A percentile compares a stretch with the other conserved stretches of the same genome.
These are phyloP conservation scores for Hoplodrina blanda DNA, from an alignment of 2,888 invertebrate genomes.

Conservation along the genomic window DNA sequence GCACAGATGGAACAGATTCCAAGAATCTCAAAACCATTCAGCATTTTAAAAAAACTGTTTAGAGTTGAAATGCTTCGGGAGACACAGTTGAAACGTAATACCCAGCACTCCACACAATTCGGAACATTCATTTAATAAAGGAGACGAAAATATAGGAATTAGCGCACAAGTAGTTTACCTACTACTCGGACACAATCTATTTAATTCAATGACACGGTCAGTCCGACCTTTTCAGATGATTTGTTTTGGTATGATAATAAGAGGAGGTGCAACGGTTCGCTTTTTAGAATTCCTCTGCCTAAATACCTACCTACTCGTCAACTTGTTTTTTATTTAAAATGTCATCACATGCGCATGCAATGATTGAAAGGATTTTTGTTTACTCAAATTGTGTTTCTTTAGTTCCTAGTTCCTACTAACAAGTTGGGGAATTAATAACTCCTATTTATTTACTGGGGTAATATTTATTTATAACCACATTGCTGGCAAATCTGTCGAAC, in stretches of 20 bases:
- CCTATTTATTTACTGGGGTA: too few relatives aligned
- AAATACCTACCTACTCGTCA: too few relatives aligned
- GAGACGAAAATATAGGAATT: constrained; percentile 25
- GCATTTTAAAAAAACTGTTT: constrained; percentile 14
- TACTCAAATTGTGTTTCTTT: too few relatives aligned
- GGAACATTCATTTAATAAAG: constrained; percentile 34
- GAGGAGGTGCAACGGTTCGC: background rate
- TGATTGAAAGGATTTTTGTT: background rate
- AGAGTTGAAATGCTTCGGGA: background rate
- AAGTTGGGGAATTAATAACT: too few relatives aligned
- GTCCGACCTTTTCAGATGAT: constrained; percentile 34
- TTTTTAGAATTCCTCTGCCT: constrained; percentile 5
- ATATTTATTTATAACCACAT: background rate
- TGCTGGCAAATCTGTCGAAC: background rate
- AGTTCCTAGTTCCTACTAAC: too few relatives aligned
- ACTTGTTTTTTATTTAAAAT: background rate
- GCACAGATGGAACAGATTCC: constrained; percentile 25
- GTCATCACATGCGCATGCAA: background rate
- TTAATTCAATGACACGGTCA: constrained; percentile 48
- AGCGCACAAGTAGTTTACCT: constrained; percentile 9
- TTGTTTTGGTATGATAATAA: constrained; percentile 6
- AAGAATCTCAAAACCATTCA: constrained; percentile 18
- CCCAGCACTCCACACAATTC: background rate
- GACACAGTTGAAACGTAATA: background rate
- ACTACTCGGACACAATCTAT: constrained; percentile 27